A percentile compares a stretch with the other conserved stretches of the same genome.
phyloP scores from a whole-genome alignment of 2,797 vertebrate genomes.

The Acridotheres tristis region DNA sequence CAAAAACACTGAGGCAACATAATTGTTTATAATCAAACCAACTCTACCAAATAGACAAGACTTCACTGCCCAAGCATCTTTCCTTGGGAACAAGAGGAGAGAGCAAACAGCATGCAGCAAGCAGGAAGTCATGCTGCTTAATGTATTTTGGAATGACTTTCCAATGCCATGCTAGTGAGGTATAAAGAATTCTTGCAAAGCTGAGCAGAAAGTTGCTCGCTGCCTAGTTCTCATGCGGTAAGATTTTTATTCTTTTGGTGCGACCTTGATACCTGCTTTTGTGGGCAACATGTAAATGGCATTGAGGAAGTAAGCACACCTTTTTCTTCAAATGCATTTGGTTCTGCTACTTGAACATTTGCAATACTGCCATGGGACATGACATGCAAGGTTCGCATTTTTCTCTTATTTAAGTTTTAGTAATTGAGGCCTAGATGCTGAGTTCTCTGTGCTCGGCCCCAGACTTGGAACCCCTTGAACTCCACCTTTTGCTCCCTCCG shows the following conservation, averaged over 20 bases:
- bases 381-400: not conserved
- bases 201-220: not conserved
- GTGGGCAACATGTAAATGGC: not conserved
- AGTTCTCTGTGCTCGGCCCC: not conserved
- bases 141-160: not conserved
- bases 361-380: fast-evolving
- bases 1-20: not conserved
- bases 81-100: not conserved
- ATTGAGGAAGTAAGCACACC: not conserved
- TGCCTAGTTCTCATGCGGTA: not conserved
- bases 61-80: not conserved
- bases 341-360: not conserved
- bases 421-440: not conserved
- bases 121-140: not conserved
- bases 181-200: not conserved
- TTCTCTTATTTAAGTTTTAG: not conserved
- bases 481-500: not conserved
- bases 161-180: not conserved
- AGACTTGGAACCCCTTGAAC: not conserved
- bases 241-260: not conserved
- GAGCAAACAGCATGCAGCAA: not conserved
- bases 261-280: not conserved
- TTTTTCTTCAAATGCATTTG: not conserved
- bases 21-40: not conserved
- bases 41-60: not conserved